Conservation (phyloP, 2,888 invertebrate genomes). For the Allophyes oxyacanthae region DNA sequence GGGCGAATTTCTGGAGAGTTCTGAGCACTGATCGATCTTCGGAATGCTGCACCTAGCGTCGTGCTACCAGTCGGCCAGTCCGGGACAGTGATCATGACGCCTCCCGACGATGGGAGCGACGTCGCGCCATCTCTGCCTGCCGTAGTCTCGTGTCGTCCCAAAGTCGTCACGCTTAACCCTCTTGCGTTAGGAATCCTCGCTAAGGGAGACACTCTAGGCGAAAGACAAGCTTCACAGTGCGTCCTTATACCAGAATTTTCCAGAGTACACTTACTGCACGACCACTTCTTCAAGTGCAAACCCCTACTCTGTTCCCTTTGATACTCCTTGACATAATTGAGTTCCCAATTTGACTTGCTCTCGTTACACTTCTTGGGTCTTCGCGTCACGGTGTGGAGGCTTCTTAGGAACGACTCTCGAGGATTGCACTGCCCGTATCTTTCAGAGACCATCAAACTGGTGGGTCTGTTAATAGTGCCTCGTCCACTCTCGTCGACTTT, state of each 20-base stretch:
- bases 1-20: constrained; percentile 85
- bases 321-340: constrained; percentile 85
- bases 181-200: constrained; percentile 79
- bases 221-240: constrained; percentile 93
- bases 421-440: constrained; percentile 79
- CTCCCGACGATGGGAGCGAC: constrained; percentile 86
- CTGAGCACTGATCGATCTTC: constrained; percentile 81
- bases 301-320: constrained; percentile 82
- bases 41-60: constrained; percentile 72
- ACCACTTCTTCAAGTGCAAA: constrained; percentile 90
- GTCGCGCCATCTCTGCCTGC: constrained; percentile 78
- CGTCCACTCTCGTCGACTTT: constrained; percentile 81
- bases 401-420: constrained; percentile 81
- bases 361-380: constrained; percentile 83
- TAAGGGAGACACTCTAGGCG: constrained; percentile 88
- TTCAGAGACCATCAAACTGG: constrained; percentile 90
- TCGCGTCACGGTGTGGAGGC: constrained; percentile 83
- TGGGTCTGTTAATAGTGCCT: constrained; percentile 87
- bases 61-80: constrained; percentile 87
- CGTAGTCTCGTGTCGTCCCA: constrained; percentile 80
- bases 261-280: constrained; percentile 93
- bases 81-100: constrained; percentile 91
- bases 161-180: constrained; percentile 83
- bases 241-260: constrained; percentile 91
- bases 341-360: constrained; percentile 85